Evolutionary conservation across 2,797 vertebrate genomes (phyloP).

Genomic region (Channa striata): DNA sequence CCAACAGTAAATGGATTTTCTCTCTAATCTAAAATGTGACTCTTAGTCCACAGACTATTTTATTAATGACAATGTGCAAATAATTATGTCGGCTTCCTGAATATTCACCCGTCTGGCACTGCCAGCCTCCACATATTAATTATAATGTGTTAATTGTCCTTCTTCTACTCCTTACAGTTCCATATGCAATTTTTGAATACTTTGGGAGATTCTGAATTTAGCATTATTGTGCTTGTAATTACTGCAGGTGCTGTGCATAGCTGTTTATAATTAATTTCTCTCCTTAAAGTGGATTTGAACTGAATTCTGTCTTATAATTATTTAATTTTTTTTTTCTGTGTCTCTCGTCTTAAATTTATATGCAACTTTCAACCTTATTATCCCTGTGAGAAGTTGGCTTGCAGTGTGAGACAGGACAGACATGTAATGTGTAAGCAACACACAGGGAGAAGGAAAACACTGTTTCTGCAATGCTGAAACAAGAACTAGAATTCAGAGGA

Average conservation of each 20-base stretch:
- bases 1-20: constrained; percentile 10
- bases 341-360: constrained; percentile 4
- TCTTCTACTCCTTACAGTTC: constrained; percentile 27
- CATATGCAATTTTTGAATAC: constrained; percentile 43
- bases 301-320: constrained; percentile 20
- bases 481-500: no score
- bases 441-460: no score
- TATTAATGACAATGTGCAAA: background rate
- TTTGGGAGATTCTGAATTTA: constrained; percentile 23
- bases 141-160: constrained; percentile 22
- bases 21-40: constrained; percentile 23
- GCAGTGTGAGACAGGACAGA: background rate
- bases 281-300: constrained; percentile 57
- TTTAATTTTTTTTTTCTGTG: background rate
- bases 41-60: constrained; percentile 11
- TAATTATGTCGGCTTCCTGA: background rate
- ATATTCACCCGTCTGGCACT: background rate
- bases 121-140: constrained; percentile 22
- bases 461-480: no score
- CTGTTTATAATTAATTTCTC: constrained; percentile 49
- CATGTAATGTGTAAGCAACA: background rate
- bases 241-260: constrained; percentile 48
- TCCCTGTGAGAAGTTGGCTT: no score
- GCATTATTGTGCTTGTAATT: constrained; percentile 54
- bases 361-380: background rate